phyloP scores from a whole-genome alignment of 1,140 invertebrate species.

The Halyomorpha halys region DNA sequence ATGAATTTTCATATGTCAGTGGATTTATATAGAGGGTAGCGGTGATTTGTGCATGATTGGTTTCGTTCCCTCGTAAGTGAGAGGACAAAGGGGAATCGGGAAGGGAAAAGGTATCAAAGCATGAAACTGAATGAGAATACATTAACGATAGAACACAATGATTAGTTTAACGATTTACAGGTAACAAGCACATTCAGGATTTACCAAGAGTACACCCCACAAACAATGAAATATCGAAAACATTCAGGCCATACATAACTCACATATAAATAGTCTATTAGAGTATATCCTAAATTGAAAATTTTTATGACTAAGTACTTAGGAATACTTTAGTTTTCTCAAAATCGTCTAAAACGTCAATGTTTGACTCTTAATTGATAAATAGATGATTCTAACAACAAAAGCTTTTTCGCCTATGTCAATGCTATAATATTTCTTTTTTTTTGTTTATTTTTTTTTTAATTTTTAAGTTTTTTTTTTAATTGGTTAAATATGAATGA shows the following conservation, averaged over 20 bases:
- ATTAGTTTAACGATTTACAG: no score
- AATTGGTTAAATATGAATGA: not conserved
- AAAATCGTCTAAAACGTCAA: constrained; percentile 17
- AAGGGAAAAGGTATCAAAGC: not conserved
- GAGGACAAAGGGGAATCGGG: not conserved
- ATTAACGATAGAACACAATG: not conserved
- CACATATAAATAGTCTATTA: constrained; percentile 18
- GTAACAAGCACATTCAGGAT: no score
- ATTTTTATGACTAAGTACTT: constrained; percentile 16
- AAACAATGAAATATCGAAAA: constrained; percentile 3
- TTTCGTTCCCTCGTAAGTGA: not conserved
- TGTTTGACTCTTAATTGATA: constrained; percentile 17
- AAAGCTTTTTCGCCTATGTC: constrained; percentile 15
- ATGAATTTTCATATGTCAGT: constrained; percentile 3
- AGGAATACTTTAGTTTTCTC: constrained; percentile 15
- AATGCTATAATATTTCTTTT: constrained; percentile 3
- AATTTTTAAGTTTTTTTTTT: not conserved
- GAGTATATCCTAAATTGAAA: constrained; percentile 17
- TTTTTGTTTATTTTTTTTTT: not conserved
- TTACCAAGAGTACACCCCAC: constrained; percentile 8
- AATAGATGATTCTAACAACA: constrained; percentile 15
- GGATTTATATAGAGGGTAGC: constrained; percentile 1
- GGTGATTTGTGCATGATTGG: constrained; percentile 15
- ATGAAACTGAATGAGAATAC: not conserved
- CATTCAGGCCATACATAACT: constrained; percentile 17